Conservation (phyloP, 2,113 vertebrate species). For the Elachura formosa region DNA sequence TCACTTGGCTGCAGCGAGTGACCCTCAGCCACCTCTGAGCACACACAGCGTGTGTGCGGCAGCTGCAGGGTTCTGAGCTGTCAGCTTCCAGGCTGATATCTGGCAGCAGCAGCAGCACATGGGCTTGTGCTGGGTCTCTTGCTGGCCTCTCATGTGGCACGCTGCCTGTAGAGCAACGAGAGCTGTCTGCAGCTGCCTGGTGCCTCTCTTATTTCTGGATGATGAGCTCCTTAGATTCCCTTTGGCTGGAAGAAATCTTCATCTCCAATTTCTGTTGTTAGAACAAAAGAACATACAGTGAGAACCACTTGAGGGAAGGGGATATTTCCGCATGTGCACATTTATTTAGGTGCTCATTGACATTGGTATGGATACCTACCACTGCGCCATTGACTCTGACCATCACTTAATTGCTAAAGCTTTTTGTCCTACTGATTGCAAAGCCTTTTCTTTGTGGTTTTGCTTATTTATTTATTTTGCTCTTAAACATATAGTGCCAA, state of each 20-base stretch:
- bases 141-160: background rate
- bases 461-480: background rate
- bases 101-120: background rate
- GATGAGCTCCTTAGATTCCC: background rate
- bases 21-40: background rate
- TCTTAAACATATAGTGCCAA: background rate
- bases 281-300: background rate
- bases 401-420: background rate
- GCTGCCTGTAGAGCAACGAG: rapidly evolving
- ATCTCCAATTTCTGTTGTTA: background rate
- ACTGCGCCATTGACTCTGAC: background rate
- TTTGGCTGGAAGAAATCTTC: background rate
- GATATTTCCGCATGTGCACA: background rate
- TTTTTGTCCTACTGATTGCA: background rate
- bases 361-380: background rate
- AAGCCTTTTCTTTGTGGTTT: background rate
- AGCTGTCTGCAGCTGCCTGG: background rate
- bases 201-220: background rate
- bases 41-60: background rate
- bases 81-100: background rate
- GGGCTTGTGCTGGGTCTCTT: background rate
- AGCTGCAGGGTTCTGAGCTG: background rate
- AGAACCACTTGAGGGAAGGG: background rate
- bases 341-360: background rate
- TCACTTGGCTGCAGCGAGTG: background rate